These are phyloP conservation scores for Rhynchophorus ferrugineus DNA, from an alignment of 1,140 invertebrate species.

Conservation along the genomic window DNA sequence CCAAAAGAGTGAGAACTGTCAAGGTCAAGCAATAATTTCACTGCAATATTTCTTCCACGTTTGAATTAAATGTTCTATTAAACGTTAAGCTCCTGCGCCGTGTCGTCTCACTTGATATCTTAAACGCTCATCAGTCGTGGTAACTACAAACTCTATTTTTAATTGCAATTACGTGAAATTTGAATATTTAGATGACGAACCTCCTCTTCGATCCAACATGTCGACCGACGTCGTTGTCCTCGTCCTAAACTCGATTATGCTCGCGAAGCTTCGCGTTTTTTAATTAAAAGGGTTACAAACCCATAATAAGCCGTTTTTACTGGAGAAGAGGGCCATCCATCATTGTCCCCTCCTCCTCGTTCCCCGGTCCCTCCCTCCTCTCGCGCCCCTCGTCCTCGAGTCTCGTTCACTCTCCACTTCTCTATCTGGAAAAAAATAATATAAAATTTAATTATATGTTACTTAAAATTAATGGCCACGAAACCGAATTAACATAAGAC, in stretches of 20 bases:
- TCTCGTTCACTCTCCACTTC: background rate
- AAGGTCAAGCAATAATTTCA: too few relatives aligned
- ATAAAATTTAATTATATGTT: constrained; percentile 43
- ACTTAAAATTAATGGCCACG: constrained; percentile 41
- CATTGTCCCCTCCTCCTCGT: background rate
- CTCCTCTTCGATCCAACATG: too few relatives aligned
- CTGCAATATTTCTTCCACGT: too few relatives aligned
- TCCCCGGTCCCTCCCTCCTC: background rate
- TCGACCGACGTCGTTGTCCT: too few relatives aligned
- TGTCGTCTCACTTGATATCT: too few relatives aligned
- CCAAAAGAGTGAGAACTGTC: too few relatives aligned
- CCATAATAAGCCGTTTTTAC: constrained; percentile 22
- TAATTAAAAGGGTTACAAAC: constrained; percentile 24
- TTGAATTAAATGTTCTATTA: too few relatives aligned
- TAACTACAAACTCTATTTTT: too few relatives aligned
- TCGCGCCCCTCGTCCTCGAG: background rate
- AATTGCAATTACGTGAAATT: too few relatives aligned
- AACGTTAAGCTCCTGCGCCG: too few relatives aligned
- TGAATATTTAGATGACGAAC: too few relatives aligned
- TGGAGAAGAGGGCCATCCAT: background rate
- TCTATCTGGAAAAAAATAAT: constrained; percentile 32
- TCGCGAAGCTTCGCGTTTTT: constrained; percentile 17
- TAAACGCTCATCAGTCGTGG: too few relatives aligned
- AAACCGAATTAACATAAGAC: constrained; percentile 41
- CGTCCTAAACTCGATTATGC: constrained; percentile 19